phyloP scores from a whole-genome alignment of 2,888 invertebrate species.

The Sarcophaga rosellei region DNA sequence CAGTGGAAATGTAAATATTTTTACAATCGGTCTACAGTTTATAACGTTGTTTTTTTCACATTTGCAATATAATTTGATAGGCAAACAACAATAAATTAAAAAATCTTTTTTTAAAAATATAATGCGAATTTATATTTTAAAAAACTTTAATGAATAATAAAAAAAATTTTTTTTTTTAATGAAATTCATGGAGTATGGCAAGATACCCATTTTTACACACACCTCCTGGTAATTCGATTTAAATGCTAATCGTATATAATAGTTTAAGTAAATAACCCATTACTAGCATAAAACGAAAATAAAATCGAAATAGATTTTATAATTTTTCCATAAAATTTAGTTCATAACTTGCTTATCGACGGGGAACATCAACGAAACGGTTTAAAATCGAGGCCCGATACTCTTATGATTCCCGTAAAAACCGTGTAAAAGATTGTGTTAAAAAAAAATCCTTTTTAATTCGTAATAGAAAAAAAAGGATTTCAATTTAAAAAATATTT shows the following conservation, averaged over 20 bases:
- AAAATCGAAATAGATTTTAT: not conserved
- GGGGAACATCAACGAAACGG: constrained; percentile 29
- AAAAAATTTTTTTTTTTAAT: no score
- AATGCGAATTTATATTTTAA: not conserved
- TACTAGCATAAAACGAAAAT: not conserved
- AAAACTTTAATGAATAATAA: not conserved
- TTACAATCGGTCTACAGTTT: constrained; percentile 44
- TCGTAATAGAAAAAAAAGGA: not conserved
- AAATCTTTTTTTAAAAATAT: constrained; percentile 5
- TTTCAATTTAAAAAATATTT: constrained; percentile 20
- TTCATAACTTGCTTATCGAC: constrained; percentile 35
- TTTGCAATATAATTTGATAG: constrained; percentile 57
- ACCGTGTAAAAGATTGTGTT: not conserved
- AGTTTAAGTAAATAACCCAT: constrained; percentile 49
- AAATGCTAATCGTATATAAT: constrained; percentile 45
- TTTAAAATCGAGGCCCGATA: constrained; percentile 1
- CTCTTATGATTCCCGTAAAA: not conserved
- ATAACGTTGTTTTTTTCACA: constrained; percentile 60
- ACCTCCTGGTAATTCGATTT: not conserved
- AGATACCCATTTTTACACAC: no score
- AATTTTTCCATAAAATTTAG: constrained; percentile 38
- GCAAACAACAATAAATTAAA: constrained; percentile 49
- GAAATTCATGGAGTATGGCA: no score
- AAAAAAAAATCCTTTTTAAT: constrained; percentile 3
- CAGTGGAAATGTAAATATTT: constrained; percentile 62